Percentiles rank a stretch among this genome's conserved stretches.
Conservation (phyloP, 2,113 vertebrate genomes). For the Recurvirostra avosetta region DNA sequence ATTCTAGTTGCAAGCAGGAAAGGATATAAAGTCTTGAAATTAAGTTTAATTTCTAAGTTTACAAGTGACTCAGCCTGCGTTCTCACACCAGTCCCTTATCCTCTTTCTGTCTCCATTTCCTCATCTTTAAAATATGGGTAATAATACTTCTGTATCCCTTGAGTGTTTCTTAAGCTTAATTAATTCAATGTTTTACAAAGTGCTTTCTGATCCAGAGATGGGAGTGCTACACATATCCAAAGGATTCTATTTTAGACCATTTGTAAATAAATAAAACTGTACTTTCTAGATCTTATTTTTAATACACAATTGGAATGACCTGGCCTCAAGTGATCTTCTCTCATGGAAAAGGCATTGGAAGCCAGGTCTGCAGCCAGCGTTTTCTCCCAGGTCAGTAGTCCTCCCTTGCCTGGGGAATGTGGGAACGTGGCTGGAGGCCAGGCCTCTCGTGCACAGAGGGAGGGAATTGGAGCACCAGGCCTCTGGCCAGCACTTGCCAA, state of each 20-base stretch:
- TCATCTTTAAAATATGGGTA: conserved; percentile 64
- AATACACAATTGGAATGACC: background rate
- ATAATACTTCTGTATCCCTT: conserved; percentile 39
- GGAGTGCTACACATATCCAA: background rate
- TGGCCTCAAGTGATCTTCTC: background rate
- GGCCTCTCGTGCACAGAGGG: background rate
- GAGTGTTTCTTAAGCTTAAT: conserved; percentile 44
- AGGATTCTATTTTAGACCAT: background rate
- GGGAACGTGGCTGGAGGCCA: conserved; percentile 7
- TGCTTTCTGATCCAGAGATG: conserved; percentile 22
- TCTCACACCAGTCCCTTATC: conserved; percentile 1
- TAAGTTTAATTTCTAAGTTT: conserved; percentile 18
- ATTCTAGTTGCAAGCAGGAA: background rate
- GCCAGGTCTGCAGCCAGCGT: background rate
- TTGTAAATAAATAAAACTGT: background rate
- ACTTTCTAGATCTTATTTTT: conserved; percentile 1
- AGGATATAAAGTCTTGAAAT: background rate
- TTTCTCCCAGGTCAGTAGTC: background rate
- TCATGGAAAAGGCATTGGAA: background rate
- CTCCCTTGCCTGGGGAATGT: background rate
- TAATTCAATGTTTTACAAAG: conserved; percentile 26
- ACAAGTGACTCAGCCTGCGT: background rate
- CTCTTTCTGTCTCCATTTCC: conserved; percentile 28
- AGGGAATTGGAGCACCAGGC: background rate
- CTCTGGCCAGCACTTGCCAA: conserved; percentile 12